Base-by-base conservation (phyloP, 1,140 invertebrate genomes). In the Bilobella aurantiaca region DNA sequence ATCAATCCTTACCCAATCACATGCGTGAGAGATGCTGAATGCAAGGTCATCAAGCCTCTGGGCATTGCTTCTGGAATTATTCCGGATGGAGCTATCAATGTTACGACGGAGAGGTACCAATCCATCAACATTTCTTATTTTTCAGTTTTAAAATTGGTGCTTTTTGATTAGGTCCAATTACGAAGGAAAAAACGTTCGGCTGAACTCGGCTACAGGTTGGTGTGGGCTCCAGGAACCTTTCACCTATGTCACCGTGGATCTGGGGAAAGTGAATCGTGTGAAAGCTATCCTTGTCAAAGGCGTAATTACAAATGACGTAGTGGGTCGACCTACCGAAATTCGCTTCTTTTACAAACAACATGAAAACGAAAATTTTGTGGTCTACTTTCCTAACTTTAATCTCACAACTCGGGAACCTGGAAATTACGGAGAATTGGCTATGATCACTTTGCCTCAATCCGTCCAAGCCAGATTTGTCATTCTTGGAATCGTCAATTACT, bases 351-450 rank as follows among this genome's bases (percentile, higher is more conserved):
- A 97, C 76, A 97, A 97, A 79, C 89, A 92, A 79, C 82, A 88
- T 2, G 92, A 94, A 77, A 86, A 79, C 71, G 93, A 96, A 76
- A 95, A 96, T 74, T 96, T 95, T 74, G 91, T 96, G 5, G 91
- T 96, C 0, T 96, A 96, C 73, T 96, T 94, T 81, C 93, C 93
- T 16, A 95, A 96, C 74, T 95, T 95, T 75, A 96, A 94, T 77
- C 76, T 95, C 27, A 94, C 91, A 0, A 92, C 91, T 84, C 81
- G 90, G 67, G 91, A 94, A 77, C 91, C 92, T 28, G 93, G 93
- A 70, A 95, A 94, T 76, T 94, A 92, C 76, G 92, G 92, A 59
- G 93, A 96, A 81, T 77, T 97, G 37, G 91, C 94, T 1, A 94
- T 96, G 88, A 96, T 97, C 58, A 92, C 90, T 3, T 76, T 98